A percentile compares a stretch with the other conserved stretches of the same genome.
Conservation (phyloP, 1,140 invertebrate genomes). For the Apis florea region DNA sequence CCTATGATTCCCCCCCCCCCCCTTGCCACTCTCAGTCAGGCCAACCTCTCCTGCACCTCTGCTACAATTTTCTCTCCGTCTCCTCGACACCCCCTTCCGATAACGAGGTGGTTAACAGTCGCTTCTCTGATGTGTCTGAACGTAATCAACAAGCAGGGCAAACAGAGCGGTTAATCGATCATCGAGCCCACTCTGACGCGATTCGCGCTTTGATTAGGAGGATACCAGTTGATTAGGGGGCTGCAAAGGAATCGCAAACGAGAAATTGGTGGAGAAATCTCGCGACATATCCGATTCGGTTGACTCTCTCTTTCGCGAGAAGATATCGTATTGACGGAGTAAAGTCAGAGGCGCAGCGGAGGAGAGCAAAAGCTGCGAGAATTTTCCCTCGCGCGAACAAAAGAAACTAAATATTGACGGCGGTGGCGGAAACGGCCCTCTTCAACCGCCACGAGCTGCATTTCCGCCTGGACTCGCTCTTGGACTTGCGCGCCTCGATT, state of each 20-base stretch:
- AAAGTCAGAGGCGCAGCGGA: too few relatives aligned
- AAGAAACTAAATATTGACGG: constrained; percentile 45
- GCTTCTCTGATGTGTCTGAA: background rate
- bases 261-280: background rate
- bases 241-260: background rate
- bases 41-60: too few relatives aligned
- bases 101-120: constrained; percentile 1
- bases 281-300: background rate
- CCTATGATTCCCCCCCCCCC: background rate
- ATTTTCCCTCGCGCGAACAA: background rate
- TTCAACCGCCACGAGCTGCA: constrained; percentile 16
- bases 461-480: constrained; percentile 22
- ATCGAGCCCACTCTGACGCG: background rate
- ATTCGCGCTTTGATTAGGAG: constrained; percentile 32
- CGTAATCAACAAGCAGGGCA: constrained; percentile 12
- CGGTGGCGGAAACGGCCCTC: background rate
- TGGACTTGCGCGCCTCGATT: background rate
- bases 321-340: too few relatives aligned
- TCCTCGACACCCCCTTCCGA: too few relatives aligned
- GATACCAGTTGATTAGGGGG: background rate
- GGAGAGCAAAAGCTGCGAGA: too few relatives aligned
- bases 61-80: background rate
- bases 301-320: too few relatives aligned
- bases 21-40: too few relatives aligned
- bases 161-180: constrained; percentile 40